These are phyloP conservation scores for Pteropus alecto DNA, from an alignment of 2,113 vertebrate genomes.

Conservation along the genomic window DNA sequence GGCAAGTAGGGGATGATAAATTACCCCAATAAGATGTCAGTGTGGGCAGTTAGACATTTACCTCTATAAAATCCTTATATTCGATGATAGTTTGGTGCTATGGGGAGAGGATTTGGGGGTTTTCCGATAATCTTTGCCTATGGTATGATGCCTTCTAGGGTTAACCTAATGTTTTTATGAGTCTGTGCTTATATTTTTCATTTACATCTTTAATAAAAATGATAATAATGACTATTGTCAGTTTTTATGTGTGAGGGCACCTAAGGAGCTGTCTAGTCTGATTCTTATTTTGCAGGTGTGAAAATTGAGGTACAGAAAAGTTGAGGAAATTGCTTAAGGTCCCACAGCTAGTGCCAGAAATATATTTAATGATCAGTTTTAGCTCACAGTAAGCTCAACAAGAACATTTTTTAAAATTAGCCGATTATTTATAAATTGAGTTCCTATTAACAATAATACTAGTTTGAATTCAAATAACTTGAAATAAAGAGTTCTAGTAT, in stretches of 20 bases:
- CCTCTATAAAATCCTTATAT: not conserved
- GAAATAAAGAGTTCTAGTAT: not conserved
- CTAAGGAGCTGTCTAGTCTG: slow-evolving; percentile 5
- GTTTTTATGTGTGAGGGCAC: slow-evolving; percentile 23
- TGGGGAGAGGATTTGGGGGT: not conserved
- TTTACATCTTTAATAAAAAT: slow-evolving; percentile 44
- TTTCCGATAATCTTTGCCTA: slow-evolving; percentile 4
- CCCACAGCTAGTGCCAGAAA: not conserved
- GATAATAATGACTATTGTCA: not conserved
- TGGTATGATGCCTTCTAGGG: slow-evolving; percentile 1
- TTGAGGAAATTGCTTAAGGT: not conserved
- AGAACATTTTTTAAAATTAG: not conserved
- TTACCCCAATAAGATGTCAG: not conserved
- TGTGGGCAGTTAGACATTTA: not conserved
- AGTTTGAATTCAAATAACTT: slow-evolving; percentile 38
- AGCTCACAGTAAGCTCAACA: not conserved
- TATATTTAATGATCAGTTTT: slow-evolving; percentile 8
- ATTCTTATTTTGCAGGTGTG: slow-evolving; percentile 24
- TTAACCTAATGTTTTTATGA: not conserved
- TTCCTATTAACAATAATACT: slow-evolving; percentile 11
- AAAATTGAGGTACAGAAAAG: slow-evolving; percentile 23
- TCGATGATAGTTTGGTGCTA: not conserved
- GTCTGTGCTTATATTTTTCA: not conserved
- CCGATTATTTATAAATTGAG: slow-evolving; percentile 4
- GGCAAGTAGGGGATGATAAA: not conserved